Percentiles rank a stretch among this genome's conserved stretches.
These are phyloP conservation scores for Zelostemma sp. DNA, from an alignment of 1,140 invertebrate species.

Conservation along the genomic window DNA sequence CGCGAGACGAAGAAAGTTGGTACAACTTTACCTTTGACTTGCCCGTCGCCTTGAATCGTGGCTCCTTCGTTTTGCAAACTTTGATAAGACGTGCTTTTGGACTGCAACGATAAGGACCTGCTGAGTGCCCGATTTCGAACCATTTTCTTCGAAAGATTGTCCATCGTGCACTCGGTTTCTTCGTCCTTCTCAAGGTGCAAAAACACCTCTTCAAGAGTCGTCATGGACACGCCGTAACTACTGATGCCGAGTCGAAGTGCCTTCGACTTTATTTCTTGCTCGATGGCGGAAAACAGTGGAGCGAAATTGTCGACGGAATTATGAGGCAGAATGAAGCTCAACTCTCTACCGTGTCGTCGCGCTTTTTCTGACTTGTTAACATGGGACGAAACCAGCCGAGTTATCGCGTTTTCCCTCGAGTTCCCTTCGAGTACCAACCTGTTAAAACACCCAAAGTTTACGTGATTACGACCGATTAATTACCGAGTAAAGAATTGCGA, in stretches of 20 bases:
- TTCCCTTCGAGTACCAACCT: slow-evolving; percentile 72
- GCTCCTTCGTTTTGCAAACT: slow-evolving; percentile 77
- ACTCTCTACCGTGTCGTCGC: slow-evolving; percentile 78
- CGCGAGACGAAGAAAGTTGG: background rate
- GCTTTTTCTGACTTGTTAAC: slow-evolving; percentile 80
- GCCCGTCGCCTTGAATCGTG: slow-evolving; percentile 60
- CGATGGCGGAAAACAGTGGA: slow-evolving; percentile 80
- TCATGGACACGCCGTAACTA: slow-evolving; percentile 94
- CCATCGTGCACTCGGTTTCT: slow-evolving; percentile 74
- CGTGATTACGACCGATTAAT: too few relatives aligned
- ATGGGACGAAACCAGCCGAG: slow-evolving; percentile 75
- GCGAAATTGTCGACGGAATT: slow-evolving; percentile 81
- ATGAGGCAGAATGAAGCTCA: slow-evolving; percentile 83
- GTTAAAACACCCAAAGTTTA: slow-evolving; percentile 20
- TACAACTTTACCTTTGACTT: slow-evolving; percentile 59
- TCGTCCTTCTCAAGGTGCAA: slow-evolving; percentile 81
- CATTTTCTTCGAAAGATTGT: slow-evolving; percentile 80
- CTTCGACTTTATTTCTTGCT: slow-evolving; percentile 78
- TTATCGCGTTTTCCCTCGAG: slow-evolving; percentile 73
- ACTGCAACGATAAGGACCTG: slow-evolving; percentile 78
- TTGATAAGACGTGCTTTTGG: slow-evolving; percentile 80
- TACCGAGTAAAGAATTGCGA: too few relatives aligned
- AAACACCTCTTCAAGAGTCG: slow-evolving; percentile 90
- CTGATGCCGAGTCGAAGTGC: slow-evolving; percentile 78
- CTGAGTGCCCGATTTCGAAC: slow-evolving; percentile 78